These are phyloP conservation scores for Harpegnathos saltator DNA, from an alignment of 1,140 invertebrate genomes.

Conservation along the genomic window DNA sequence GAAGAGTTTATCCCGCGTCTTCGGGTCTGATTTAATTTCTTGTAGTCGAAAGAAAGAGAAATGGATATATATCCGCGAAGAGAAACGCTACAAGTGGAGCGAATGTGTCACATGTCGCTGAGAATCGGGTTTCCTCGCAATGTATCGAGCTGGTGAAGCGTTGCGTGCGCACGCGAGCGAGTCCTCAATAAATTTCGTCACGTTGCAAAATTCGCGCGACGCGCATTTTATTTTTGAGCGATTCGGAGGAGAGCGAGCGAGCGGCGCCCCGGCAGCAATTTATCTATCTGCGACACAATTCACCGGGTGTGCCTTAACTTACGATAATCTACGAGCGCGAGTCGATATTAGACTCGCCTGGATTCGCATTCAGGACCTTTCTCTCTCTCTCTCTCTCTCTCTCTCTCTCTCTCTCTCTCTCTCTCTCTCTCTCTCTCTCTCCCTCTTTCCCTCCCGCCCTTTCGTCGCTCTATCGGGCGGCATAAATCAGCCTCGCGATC, in stretches of 20 bases:
- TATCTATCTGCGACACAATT: slow-evolving; percentile 46
- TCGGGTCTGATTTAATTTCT: too few species aligned
- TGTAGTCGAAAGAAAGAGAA: too few species aligned
- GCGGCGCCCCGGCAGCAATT: slow-evolving; percentile 14
- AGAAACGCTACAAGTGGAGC: too few species aligned
- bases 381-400: slow-evolving; percentile 28
- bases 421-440: slow-evolving; percentile 17
- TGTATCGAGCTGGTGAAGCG: not conserved
- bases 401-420: slow-evolving; percentile 24
- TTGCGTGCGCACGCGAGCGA: not conserved
- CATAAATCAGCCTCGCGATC: slow-evolving; percentile 84
- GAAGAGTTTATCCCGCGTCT: too few species aligned
- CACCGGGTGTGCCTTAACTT: slow-evolving; percentile 44
- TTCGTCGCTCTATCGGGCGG: slow-evolving; percentile 71
- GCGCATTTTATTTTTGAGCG: slow-evolving; percentile 8
- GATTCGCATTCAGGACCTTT: slow-evolving; percentile 77
- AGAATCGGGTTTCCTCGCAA: not conserved
- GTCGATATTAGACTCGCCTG: slow-evolving; percentile 79
- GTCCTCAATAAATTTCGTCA: not conserved
- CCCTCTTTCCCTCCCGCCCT: not conserved
- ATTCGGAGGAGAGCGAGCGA: not conserved
- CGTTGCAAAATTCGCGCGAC: slow-evolving; percentile 1
- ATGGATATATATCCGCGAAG: too few species aligned
- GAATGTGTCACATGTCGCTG: too few species aligned
- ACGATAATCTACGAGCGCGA: slow-evolving; percentile 72